These are phyloP conservation scores for Bimastos eiseni DNA, from an alignment of 2,888 invertebrate species.

Conservation along the genomic window DNA sequence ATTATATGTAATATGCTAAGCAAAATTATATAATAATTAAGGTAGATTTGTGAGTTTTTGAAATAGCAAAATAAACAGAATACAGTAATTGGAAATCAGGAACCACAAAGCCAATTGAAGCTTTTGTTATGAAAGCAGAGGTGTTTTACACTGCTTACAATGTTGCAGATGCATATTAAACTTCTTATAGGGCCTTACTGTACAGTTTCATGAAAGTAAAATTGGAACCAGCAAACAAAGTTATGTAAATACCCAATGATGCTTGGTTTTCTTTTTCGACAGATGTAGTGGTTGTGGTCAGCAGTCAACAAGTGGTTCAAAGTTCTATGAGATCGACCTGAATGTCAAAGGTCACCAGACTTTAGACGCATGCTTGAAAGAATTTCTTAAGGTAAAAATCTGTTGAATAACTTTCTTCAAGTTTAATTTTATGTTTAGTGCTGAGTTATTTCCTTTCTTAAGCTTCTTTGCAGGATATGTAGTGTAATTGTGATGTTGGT, in stretches of 20 bases:
- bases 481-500: neutral
- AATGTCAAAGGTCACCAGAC: slow-evolving; percentile 67
- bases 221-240: neutral
- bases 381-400: slow-evolving; percentile 64
- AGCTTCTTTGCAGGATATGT: neutral
- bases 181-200: neutral
- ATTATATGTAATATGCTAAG: too few species aligned
- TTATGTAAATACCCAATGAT: neutral
- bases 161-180: neutral
- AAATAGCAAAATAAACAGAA: too few species aligned
- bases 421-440: neutral
- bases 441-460: neutral
- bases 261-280: neutral
- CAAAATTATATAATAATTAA: too few species aligned
- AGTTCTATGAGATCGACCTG: slow-evolving; percentile 70
- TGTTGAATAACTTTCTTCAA: neutral
- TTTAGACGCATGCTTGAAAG: slow-evolving; percentile 66
- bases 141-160: too few species aligned
- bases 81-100: too few species aligned
- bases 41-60: too few species aligned
- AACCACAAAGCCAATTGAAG: too few species aligned
- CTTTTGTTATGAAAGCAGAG: too few species aligned
- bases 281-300: slow-evolving; percentile 67
- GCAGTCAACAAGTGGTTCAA: slow-evolving; percentile 66
- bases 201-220: neutral